These are phyloP conservation scores for Eulemur macaco DNA, from an alignment of 2,113 vertebrate species.

Conservation along the genomic window DNA sequence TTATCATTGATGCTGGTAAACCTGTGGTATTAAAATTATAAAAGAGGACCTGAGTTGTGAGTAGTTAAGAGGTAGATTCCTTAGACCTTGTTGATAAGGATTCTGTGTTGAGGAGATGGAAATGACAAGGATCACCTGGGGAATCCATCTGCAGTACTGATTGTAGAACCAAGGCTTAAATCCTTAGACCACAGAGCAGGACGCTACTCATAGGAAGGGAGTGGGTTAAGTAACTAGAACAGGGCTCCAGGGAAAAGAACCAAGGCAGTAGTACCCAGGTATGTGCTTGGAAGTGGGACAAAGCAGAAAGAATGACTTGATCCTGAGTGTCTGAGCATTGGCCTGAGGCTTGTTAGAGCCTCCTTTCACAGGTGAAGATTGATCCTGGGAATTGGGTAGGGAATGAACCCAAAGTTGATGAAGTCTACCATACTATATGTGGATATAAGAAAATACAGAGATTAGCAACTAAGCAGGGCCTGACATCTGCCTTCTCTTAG, in stretches of 20 bases:
- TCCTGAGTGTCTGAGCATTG: not conserved
- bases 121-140: not conserved
- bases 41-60: not conserved
- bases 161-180: not conserved
- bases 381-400: not conserved
- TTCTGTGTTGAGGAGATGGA: not conserved
- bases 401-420: not conserved
- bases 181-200: not conserved
- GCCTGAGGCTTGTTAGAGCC: not conserved
- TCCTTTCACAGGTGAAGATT: not conserved
- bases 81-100: not conserved
- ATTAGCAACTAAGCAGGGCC: not conserved
- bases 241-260: not conserved
- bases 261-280: not conserved
- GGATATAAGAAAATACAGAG: not conserved
- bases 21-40: not conserved
- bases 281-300: not conserved
- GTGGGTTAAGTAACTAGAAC: not conserved
- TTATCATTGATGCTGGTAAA: not conserved
- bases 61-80: not conserved
- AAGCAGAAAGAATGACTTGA: constrained; percentile 1
- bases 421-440: not conserved
- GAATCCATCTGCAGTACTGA: not conserved
- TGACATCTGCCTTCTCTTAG: not conserved
- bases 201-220: not conserved